Conservation (phyloP, 1,140 invertebrate genomes). For the Listronotus bonariensis region DNA sequence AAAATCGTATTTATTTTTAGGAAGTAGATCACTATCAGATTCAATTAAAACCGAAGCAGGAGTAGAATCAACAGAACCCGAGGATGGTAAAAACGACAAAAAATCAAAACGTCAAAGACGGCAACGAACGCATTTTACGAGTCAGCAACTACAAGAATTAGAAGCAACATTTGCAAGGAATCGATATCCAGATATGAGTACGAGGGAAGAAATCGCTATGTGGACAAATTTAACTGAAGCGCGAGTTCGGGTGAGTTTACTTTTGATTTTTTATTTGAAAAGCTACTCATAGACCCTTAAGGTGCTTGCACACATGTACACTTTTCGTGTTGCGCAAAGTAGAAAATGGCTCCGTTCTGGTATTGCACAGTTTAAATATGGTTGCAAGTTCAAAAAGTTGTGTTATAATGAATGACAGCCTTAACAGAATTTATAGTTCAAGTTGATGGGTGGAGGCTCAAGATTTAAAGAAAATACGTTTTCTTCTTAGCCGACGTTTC, state of each 20-base stretch:
- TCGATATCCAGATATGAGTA: slow-evolving; percentile 98
- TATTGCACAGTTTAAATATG: no score
- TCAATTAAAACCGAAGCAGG: slow-evolving; percentile 72
- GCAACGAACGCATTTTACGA: slow-evolving; percentile 95
- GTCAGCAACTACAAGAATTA: slow-evolving; percentile 91
- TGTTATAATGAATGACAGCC: no score
- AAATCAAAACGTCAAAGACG: slow-evolving; percentile 89
- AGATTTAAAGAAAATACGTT: no score
- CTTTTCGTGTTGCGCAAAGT: no score
- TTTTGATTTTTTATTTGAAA: neutral
- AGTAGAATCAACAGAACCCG: slow-evolving; percentile 58
- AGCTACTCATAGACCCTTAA: no score
- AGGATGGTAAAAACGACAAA: slow-evolving; percentile 81
- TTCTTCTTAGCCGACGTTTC: no score
- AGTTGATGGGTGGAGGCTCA: no score
- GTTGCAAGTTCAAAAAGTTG: no score
- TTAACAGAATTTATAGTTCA: no score
- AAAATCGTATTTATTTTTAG: slow-evolving; percentile 60
- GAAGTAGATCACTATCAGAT: slow-evolving; percentile 66
- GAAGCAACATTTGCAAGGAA: slow-evolving; percentile 95
- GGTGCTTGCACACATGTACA: no score
- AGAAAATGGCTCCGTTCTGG: no score
- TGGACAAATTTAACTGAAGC: slow-evolving; percentile 99
- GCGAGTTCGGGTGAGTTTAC: slow-evolving; percentile 89
- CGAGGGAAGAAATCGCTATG: slow-evolving; percentile 97